Percentiles rank a stretch among this genome's conserved stretches.
These are phyloP conservation scores for Coelopa frigida DNA, from an alignment of 1,140 invertebrate species.

Conservation along the genomic window DNA sequence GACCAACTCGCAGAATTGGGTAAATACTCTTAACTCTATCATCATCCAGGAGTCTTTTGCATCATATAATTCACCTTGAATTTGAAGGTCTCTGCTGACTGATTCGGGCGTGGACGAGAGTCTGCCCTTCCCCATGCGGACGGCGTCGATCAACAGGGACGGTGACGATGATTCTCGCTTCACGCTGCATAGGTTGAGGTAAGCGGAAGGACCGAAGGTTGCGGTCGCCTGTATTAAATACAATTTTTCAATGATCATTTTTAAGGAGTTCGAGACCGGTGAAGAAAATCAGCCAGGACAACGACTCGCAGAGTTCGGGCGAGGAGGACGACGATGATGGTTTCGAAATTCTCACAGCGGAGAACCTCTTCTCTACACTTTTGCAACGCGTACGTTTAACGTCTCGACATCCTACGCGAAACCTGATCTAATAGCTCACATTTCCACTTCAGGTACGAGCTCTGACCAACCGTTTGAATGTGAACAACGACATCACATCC, in stretches of 20 bases:
- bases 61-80: not conserved
- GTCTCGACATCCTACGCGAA: constrained; percentile 56
- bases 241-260: constrained; percentile 10
- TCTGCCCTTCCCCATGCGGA: constrained; percentile 51
- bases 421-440: constrained; percentile 51
- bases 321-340: constrained; percentile 85
- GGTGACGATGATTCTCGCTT: constrained; percentile 49
- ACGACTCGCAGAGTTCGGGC: constrained; percentile 77
- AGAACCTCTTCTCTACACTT: constrained; percentile 81
- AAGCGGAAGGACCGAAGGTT: constrained; percentile 8
- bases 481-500: constrained; percentile 59
- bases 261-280: constrained; percentile 62
- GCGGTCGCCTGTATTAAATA: constrained; percentile 1
- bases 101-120: constrained; percentile 68
- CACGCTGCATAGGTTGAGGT: constrained; percentile 67
- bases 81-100: constrained; percentile 55
- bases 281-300: constrained; percentile 57
- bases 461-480: constrained; percentile 74
- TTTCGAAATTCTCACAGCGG: constrained; percentile 82
- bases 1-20: constrained; percentile 35
- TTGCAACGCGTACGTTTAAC: constrained; percentile 61
- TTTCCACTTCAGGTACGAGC: constrained; percentile 59
- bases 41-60: not conserved
- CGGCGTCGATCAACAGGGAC: constrained; percentile 48
- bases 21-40: constrained; percentile 12